Conservation (phyloP, 53 echinoderm and acorn worm species). For the Zoroaster sp. region DNA sequence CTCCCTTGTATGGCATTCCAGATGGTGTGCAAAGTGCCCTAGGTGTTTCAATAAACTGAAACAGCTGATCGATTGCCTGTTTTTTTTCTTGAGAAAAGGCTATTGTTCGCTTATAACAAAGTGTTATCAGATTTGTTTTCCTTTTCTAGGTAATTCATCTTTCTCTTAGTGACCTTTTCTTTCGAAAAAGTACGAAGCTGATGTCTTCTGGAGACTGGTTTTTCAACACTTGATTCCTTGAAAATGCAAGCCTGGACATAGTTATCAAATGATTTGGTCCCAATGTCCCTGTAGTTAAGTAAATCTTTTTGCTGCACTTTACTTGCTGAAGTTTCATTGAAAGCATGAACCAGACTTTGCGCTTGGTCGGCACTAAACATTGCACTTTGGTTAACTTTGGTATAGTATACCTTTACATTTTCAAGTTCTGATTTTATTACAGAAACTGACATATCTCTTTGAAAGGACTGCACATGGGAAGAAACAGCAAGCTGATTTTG, state of each 20-base stretch:
- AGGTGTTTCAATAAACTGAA: constrained; percentile 64
- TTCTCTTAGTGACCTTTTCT: constrained; percentile 55
- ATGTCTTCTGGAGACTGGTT: constrained; percentile 48
- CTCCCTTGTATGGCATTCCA: constrained; percentile 69
- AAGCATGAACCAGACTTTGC: constrained; percentile 27
- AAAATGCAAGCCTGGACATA: constrained; percentile 39
- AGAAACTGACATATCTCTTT: constrained; percentile 52
- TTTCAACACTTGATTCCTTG: constrained; percentile 38
- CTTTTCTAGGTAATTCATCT: constrained; percentile 65
- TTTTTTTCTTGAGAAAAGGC: constrained; percentile 26
- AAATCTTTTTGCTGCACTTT: constrained; percentile 55
- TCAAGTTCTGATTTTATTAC: constrained; percentile 53
- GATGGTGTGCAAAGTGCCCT: constrained; percentile 59
- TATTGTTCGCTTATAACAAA: constrained; percentile 65
- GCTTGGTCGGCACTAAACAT: constrained; percentile 36
- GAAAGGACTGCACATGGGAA: background rate
- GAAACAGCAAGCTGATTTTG: constrained; percentile 16
- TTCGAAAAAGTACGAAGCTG: constrained; percentile 65
- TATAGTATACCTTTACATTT: constrained; percentile 65
- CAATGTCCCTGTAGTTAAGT: constrained; percentile 47
- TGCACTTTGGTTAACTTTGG: background rate
- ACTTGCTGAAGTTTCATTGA: constrained; percentile 18
- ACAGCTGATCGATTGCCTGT: constrained; percentile 43
- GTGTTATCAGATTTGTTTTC: constrained; percentile 59
- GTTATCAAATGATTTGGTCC: constrained; percentile 25